Base-by-base conservation (phyloP, 1,140 invertebrate genomes). In the Chlorops oryzae region DNA sequence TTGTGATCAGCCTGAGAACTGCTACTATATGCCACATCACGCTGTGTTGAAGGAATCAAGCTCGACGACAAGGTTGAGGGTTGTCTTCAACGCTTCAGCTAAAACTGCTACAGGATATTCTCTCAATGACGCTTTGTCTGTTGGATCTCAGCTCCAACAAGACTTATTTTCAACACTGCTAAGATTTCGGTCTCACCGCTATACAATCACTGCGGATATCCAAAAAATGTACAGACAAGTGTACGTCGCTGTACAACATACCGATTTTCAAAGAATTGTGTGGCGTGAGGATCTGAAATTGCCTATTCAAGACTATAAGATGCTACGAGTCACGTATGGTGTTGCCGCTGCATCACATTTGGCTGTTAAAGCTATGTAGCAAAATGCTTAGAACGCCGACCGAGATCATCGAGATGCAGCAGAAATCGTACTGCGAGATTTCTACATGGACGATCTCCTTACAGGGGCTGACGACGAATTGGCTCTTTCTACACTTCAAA, bases 81-180 rank as follows among this genome's bases (percentile, higher is more conserved):
- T 54, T 38, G 20, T 42, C 4, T 42, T 42, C 22, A 58, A 61
- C 10, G 40, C 40, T 3, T 42, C 40, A 22, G 17, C 23, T n/a
- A 42, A 21, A 22, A 18, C 51, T 5, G 20, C 41, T 9, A 52
- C 28, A 22, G 58, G 57, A 47, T 23, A 53, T 10, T 59, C 55
- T 4, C 40, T 72, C 12, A 73, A 74, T 54, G 65, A 70, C 27
- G 57, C 57, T 2, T 56, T 73, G 37, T 40, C 59, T 20, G n/a
- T 42, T 15, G 20, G 40, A 21, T 22, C 40, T 7, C 40, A 42
- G 17, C 20, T 42, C 6, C 6, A 42, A 24, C 13, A 20, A 13
- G 9, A 42, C 20, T 22, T 42, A 20, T 42, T 42, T 20, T 20
- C 20, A 9, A 18, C 23, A 22, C 5, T 64, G 59, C 40, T 53